These are phyloP conservation scores for Apodemia mormo DNA, from an alignment of 2,888 invertebrate genomes.

Conservation along the genomic window DNA sequence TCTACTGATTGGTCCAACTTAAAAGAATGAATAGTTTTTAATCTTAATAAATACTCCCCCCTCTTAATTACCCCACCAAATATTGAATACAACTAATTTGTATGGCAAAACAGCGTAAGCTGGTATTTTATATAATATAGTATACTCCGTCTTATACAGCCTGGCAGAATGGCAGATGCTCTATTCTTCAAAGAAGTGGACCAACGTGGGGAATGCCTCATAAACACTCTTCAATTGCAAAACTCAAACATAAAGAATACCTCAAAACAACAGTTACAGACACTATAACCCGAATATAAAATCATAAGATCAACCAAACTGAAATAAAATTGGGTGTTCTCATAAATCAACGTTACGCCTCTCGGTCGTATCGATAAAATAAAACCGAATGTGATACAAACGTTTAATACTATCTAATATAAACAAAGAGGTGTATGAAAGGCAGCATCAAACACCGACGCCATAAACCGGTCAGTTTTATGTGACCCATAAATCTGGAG, in stretches of 20 bases:
- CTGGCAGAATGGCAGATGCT: no score
- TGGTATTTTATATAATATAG: no score
- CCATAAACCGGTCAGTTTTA: slow-evolving; percentile 72
- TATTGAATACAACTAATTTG: no score
- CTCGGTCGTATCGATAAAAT: slow-evolving; percentile 40
- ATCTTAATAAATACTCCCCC: no score
- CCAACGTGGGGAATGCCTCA: no score
- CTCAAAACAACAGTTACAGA: neutral
- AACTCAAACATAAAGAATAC: neutral
- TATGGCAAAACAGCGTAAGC: no score
- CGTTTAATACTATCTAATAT: slow-evolving; percentile 48
- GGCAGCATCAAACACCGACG: slow-evolving; percentile 48
- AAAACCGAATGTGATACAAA: slow-evolving; percentile 43
- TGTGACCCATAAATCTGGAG: slow-evolving; percentile 66
- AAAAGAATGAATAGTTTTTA: no score
- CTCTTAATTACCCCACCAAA: no score
- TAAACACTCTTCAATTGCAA: neutral
- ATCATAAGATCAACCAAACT: slow-evolving; percentile 1
- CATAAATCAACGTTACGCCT: slow-evolving; percentile 6
- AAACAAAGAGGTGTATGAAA: slow-evolving; percentile 45
- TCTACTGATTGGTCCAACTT: no score
- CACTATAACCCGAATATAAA: neutral
- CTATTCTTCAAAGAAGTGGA: no score
- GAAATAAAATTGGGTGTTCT: neutral
- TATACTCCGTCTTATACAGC: no score